Percentiles rank a stretch among this genome's conserved stretches.
Evolutionary conservation across 2,888 invertebrate species (phyloP).

Genomic region (Encarsia formosa): DNA sequence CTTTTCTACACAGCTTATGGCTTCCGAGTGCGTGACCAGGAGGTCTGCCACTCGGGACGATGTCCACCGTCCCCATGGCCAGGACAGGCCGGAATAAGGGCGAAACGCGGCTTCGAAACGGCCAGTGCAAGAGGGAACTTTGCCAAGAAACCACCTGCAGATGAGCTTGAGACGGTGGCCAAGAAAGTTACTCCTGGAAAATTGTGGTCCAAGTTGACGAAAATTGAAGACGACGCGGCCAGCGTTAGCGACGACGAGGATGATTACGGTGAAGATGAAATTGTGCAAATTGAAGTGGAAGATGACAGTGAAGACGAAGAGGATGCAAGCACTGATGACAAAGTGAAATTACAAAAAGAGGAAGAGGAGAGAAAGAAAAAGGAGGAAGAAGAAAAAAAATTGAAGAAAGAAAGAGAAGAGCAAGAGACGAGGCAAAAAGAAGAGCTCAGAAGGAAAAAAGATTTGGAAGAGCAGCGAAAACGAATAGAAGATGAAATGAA

Average conservation of each 20-base stretch:
- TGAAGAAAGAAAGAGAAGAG: conserved; percentile 11
- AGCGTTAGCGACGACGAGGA: not conserved
- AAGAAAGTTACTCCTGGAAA: not conserved
- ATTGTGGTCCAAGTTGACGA: conserved; percentile 16
- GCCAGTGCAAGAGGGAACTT: conserved; percentile 30
- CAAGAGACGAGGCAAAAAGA: conserved; percentile 4
- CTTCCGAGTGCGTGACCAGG: conserved; percentile 42
- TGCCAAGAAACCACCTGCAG: conserved; percentile 22
- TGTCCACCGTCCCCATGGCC: not conserved
- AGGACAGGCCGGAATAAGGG: not conserved
- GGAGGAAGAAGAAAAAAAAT: conserved; percentile 28
- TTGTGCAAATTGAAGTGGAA: conserved; percentile 29
- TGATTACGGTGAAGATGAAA: conserved; percentile 28
- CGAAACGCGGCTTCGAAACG: conserved; percentile 29
- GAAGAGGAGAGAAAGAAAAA: conserved; percentile 30
- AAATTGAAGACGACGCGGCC: not conserved
- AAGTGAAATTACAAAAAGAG: conserved; percentile 25
- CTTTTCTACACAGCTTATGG: conserved; percentile 39
- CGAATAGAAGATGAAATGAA: conserved; percentile 1
- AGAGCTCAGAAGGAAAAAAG: conserved; percentile 7
- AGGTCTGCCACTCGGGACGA: conserved; percentile 27
- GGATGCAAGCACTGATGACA: not conserved
- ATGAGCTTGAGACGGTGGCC: not conserved
- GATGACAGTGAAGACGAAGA: conserved; percentile 32
- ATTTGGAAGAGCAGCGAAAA: conserved; percentile 2